phyloP scores from a whole-genome alignment of 2,113 vertebrate genomes.

The Galbula dea region DNA sequence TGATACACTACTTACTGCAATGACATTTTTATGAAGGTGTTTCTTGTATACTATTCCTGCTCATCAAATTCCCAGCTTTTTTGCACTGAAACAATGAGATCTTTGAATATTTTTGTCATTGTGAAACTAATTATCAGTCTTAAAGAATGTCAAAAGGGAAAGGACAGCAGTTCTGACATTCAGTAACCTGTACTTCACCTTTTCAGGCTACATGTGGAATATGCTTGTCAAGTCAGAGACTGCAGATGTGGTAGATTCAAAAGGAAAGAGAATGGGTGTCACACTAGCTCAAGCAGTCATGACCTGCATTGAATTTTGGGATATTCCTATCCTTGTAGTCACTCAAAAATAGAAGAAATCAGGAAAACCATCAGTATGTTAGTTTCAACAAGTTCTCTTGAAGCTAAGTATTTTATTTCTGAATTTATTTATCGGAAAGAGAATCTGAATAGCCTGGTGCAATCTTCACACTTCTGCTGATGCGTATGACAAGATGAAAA shows the following conservation, averaged over 20 bases:
- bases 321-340: not conserved
- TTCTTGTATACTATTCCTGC: not conserved
- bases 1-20: not conserved
- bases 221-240: not conserved
- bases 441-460: not conserved
- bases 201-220: not conserved
- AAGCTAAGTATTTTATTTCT: not conserved
- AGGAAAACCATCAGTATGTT: not conserved
- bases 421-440: not conserved
- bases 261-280: not conserved
- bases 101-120: not conserved
- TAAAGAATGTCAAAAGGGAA: not conserved
- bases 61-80: not conserved
- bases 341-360: not conserved
- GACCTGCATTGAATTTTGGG: not conserved
- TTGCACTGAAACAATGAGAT: not conserved
- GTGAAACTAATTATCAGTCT: not conserved
- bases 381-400: not conserved
- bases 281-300: not conserved
- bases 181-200: not conserved
- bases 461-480: not conserved
- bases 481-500: not conserved
- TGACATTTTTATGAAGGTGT: constrained; percentile 2
- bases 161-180: not conserved
- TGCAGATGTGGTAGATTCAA: not conserved